Base-by-base conservation (phyloP, 2,113 vertebrate species). In the Regulus satrapa region DNA sequence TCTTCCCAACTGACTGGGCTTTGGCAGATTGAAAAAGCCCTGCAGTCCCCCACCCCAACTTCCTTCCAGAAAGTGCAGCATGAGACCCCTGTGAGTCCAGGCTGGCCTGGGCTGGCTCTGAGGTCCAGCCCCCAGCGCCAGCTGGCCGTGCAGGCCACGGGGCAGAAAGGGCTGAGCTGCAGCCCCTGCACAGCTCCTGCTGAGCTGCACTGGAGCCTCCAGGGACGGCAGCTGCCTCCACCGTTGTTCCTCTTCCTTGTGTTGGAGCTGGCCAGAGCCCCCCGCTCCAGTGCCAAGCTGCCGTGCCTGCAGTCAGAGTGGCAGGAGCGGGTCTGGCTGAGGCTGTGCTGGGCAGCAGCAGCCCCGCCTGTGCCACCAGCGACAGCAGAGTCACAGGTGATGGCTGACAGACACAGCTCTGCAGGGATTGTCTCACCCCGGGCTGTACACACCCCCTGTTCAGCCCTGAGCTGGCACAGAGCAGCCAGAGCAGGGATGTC, bases 261-360 rank as follows among this genome's bases (percentile, higher is more conserved):
- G 34, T 6, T 43, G 63, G 20, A 43, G 52, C 19, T 41, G 58
- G 9, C 18, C 24, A 31, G 43, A 38, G 9, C 18, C 12, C n/a
- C 32, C 11, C 24, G 4, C 6, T 12, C 17, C 52, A 51, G 13
- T 6, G 21, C 25, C 58, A 32, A 32, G 28, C 19, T 7, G 4
- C 12, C 0, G 2, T 12, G 38, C 5, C 26, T 61, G 19, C 23
- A 3, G 28, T 12, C 32, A 38, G 7, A 40, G 0, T 4, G 23
- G 36, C 21, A 14, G 55, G 9, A 24, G 0, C 1, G 8, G 55
- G 9, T 12, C 21, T 31, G 12, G 32, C 5, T 2, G 4, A 6
- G 0, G 5, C 76, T 2, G 2, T 9, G 1, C 31, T 43, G n/a
- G 4, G 36, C 64, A 61, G 68, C 34, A 55, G n/a, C 45, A 8